phyloP scores from a whole-genome alignment of 2,888 invertebrate species.

The Antheraea assamensis region DNA sequence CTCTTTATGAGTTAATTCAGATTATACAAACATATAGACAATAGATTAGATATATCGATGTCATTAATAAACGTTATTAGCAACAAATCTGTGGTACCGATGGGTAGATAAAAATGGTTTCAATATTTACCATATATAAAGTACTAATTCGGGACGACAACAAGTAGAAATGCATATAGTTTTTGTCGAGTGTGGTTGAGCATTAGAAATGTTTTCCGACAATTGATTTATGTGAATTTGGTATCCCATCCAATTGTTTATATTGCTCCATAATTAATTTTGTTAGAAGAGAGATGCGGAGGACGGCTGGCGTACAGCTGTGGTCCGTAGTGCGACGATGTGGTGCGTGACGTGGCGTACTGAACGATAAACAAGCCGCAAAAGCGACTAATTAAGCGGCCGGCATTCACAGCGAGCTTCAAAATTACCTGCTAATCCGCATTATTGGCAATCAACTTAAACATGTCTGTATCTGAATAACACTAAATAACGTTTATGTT shows the following conservation, averaged over 20 bases:
- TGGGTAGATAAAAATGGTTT: no score
- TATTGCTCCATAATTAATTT: background rate
- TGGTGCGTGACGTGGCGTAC: constrained; percentile 17
- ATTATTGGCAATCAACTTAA: constrained; percentile 34
- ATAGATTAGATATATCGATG: no score
- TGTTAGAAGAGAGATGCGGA: constrained; percentile 12
- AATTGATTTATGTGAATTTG: background rate
- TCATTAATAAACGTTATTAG: no score
- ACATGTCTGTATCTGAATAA: constrained; percentile 6
- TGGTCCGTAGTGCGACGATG: constrained; percentile 14
- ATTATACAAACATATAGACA: no score
- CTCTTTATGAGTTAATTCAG: no score
- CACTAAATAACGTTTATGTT: background rate
- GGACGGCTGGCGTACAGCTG: background rate
- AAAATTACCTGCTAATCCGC: constrained; percentile 52
- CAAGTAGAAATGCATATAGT: background rate
- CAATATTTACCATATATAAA: no score
- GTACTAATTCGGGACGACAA: no score
- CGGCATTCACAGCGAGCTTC: constrained; percentile 30
- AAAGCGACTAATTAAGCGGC: constrained; percentile 34
- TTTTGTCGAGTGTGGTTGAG: background rate
- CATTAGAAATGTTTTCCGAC: background rate
- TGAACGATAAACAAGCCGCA: constrained; percentile 28
- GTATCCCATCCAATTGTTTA: background rate
- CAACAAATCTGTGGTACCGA: no score